Conservation (phyloP, 1,140 invertebrate genomes). For the Rhagoletis pomonella region DNA sequence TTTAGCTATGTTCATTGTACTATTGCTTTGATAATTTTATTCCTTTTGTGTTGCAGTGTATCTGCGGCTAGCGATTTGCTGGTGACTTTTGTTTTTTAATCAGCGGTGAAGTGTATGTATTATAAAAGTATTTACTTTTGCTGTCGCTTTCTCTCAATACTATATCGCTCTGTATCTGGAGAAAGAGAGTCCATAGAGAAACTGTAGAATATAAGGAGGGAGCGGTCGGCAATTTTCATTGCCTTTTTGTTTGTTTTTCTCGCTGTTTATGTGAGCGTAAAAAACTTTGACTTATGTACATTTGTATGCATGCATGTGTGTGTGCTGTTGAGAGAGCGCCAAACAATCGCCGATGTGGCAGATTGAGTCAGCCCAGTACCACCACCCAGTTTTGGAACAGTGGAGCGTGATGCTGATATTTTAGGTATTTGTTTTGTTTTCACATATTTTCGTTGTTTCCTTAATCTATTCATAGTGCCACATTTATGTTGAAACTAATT, state of each 20-base stretch:
- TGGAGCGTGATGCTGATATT: not conserved
- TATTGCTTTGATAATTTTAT: not conserved
- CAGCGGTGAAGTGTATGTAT: not conserved
- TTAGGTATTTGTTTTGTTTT: too few relatives aligned
- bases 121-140: slow-evolving; percentile 36
- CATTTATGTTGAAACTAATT: too few relatives aligned
- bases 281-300: not conserved
- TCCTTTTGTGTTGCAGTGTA: not conserved
- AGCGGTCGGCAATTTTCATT: not conserved
- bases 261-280: not conserved
- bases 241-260: not conserved
- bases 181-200: slow-evolving; percentile 1
- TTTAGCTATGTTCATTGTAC: not conserved
- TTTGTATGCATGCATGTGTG: not conserved
- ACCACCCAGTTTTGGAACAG: slow-evolving; percentile 25
- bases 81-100: slow-evolving; percentile 7
- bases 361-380: slow-evolving; percentile 48
- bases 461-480: too few relatives aligned
- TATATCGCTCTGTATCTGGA: not conserved
- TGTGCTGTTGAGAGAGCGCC: slow-evolving; percentile 23
- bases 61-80: slow-evolving; percentile 17
- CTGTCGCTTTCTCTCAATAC: not conserved
- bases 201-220: not conserved
- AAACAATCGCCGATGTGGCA: slow-evolving; percentile 27
- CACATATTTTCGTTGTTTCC: too few relatives aligned